Evolutionary conservation across 2,888 invertebrate species (phyloP).

Genomic region (Gerosis bhagava): DNA sequence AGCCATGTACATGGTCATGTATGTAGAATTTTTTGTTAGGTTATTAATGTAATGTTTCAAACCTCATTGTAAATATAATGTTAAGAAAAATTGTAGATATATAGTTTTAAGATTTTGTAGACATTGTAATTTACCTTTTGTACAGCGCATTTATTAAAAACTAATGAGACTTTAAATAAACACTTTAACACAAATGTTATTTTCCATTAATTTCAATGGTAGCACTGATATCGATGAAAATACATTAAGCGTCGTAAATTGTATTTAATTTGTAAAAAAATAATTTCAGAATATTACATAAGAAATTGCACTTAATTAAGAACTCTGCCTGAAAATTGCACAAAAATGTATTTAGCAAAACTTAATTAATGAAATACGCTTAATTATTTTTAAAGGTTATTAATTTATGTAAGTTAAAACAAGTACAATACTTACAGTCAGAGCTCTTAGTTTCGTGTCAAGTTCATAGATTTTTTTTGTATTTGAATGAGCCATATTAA

Average conservation of each 20-base stretch:
- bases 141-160: constrained; percentile 29
- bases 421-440: constrained; percentile 29
- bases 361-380: constrained; percentile 17
- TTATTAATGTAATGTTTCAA: constrained; percentile 31
- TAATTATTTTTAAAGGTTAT: constrained; percentile 6
- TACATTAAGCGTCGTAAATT: background rate
- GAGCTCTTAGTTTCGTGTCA: constrained; percentile 43
- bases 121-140: constrained; percentile 28
- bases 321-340: constrained; percentile 11
- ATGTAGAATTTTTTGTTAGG: constrained; percentile 18
- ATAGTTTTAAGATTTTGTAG: constrained; percentile 25
- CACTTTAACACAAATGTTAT: too few relatives aligned
- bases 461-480: constrained; percentile 31
- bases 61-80: constrained; percentile 48
- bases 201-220: too few relatives aligned
- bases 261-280: too few relatives aligned
- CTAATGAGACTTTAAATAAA: background rate
- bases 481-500: constrained; percentile 71
- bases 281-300: too few relatives aligned
- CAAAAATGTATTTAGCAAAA: background rate
- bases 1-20: constrained; percentile 35
- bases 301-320: constrained; percentile 10
- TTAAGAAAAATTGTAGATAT: constrained; percentile 35
- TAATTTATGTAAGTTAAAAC: constrained; percentile 5
- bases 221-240: too few relatives aligned